A percentile compares a stretch with the other conserved stretches of the same genome.
Evolutionary conservation across 2,797 vertebrate genomes (phyloP).

Genomic region (Acrossocheilus wenchowensis): DNA sequence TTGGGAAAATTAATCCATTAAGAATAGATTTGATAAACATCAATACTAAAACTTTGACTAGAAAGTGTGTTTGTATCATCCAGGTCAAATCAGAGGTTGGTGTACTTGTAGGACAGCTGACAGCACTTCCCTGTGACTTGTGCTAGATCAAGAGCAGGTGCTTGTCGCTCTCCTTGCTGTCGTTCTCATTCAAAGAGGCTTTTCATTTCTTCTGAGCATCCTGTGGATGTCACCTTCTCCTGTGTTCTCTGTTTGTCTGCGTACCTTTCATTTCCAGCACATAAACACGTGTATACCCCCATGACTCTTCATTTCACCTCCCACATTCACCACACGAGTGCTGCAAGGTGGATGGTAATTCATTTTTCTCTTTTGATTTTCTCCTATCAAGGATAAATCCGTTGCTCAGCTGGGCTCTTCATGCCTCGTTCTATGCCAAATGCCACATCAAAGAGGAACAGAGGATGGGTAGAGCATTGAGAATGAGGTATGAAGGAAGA

Average conservation of each 20-base stretch:
- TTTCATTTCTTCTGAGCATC: slow-evolving; percentile 21
- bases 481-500: slow-evolving; percentile 16
- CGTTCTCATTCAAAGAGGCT: slow-evolving; percentile 9
- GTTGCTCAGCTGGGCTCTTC: neutral
- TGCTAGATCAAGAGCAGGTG: neutral
- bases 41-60: neutral
- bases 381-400: slow-evolving; percentile 27
- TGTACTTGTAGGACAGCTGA: neutral
- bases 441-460: slow-evolving; percentile 29
- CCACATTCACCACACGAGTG: slow-evolving; percentile 19
- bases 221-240: neutral
- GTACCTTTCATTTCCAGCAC: slow-evolving; percentile 10
- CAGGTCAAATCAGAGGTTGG: neutral
- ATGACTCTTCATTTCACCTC: slow-evolving; percentile 21
- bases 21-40: neutral
- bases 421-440: slow-evolving; percentile 26
- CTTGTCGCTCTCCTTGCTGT: slow-evolving; percentile 8
- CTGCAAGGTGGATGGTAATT: slow-evolving; percentile 8
- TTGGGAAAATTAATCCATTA: neutral
- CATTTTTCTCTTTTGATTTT: slow-evolving; percentile 35
- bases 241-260: neutral
- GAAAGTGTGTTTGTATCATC: neutral
- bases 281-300: neutral
- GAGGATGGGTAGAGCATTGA: neutral
- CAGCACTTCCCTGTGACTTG: slow-evolving; percentile 4